phyloP scores from a whole-genome alignment of 2,888 invertebrate species.

The Cephalotes varians region DNA sequence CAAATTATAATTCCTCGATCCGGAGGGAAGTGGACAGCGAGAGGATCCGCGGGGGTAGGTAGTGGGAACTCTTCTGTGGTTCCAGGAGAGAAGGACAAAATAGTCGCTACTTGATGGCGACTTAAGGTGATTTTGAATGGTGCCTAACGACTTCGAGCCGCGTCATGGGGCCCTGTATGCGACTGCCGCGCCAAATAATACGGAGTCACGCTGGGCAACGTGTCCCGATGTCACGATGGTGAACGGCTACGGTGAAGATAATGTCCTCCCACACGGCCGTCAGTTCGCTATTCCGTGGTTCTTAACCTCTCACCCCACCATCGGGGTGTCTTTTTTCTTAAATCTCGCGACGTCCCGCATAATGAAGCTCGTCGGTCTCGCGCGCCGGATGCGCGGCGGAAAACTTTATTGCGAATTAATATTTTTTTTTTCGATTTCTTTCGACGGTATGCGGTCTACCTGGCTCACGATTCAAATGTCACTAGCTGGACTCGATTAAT shows the following conservation, averaged over 20 bases:
- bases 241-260: slow-evolving; percentile 79
- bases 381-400: slow-evolving; percentile 40
- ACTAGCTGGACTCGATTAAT: slow-evolving; percentile 63
- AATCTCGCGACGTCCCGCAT: slow-evolving; percentile 63
- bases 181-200: slow-evolving; percentile 82
- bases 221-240: slow-evolving; percentile 78
- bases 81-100: slow-evolving; percentile 76
- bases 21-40: slow-evolving; percentile 19
- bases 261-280: slow-evolving; percentile 84
- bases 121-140: slow-evolving; percentile 85
- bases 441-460: slow-evolving; percentile 47
- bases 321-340: slow-evolving; percentile 55
- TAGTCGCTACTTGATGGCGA: slow-evolving; percentile 84
- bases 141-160: slow-evolving; percentile 83
- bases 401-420: slow-evolving; percentile 71
- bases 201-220: slow-evolving; percentile 83
- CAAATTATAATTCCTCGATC: slow-evolving; percentile 76
- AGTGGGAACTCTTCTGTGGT: slow-evolving; percentile 37
- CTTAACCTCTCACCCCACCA: slow-evolving; percentile 79
- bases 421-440: slow-evolving; percentile 55
- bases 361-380: slow-evolving; percentile 61
- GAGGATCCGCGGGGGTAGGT: slow-evolving; percentile 6
- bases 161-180: slow-evolving; percentile 82
- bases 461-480: slow-evolving; percentile 61
- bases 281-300: slow-evolving; percentile 81